Percentiles rank a stretch among this genome's conserved stretches.
These are phyloP conservation scores for Verasper variegatus DNA, from an alignment of 2,113 vertebrate genomes.

Conservation along the genomic window DNA sequence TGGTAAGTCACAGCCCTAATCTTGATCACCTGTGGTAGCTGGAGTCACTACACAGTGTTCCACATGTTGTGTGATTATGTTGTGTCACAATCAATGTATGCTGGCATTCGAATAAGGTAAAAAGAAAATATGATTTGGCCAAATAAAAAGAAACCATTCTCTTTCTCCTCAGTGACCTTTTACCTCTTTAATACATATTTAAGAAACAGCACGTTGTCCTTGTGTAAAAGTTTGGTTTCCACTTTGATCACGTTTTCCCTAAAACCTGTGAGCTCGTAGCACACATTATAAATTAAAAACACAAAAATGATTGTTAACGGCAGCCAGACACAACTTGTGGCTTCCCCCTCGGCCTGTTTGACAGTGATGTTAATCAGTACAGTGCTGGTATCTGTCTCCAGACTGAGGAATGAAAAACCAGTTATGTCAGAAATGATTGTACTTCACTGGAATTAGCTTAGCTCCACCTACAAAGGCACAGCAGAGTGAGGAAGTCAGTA, in stretches of 20 bases:
- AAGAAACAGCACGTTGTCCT: conserved; percentile 5
- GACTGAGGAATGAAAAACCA: conserved; percentile 45
- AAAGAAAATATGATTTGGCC: neutral
- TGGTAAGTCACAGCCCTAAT: neutral
- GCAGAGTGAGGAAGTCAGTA: conserved; percentile 52
- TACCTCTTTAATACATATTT: neutral
- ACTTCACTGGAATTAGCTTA: conserved; percentile 75
- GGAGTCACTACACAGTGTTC: neutral
- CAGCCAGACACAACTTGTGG: conserved; percentile 19
- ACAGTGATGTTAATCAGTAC: conserved; percentile 44
- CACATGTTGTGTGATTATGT: neutral
- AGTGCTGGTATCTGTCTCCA: conserved; percentile 69
- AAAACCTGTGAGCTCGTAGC: conserved; percentile 45
- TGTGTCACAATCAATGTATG: no score
- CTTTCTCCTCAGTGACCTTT: neutral
- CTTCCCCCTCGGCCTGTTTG: conserved; percentile 13
- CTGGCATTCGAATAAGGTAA: neutral
- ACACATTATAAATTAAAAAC: conserved; percentile 64
- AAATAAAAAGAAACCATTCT: neutral
- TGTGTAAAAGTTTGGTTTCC: conserved; percentile 51
- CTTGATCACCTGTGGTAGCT: neutral
- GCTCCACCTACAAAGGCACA: conserved; percentile 63
- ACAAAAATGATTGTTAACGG: conserved; percentile 45
- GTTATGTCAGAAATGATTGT: conserved; percentile 75
- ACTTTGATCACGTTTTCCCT: conserved; percentile 70